Conservation (phyloP, 2,888 invertebrate genomes). For the Phortica magna region DNA sequence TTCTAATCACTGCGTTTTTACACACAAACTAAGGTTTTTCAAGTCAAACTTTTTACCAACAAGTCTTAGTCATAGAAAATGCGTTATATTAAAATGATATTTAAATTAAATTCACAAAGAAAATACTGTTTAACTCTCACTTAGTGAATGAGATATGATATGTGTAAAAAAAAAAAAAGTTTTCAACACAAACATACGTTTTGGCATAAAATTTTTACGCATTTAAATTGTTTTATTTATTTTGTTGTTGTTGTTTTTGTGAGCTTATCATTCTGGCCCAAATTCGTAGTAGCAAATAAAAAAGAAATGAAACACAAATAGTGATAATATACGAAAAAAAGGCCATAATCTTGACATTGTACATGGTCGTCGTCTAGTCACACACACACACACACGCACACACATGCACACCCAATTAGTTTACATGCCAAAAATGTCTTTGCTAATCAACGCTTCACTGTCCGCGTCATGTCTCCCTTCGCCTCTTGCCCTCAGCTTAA, state of each 20-base stretch:
- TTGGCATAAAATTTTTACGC: background rate
- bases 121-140: no score
- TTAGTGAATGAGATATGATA: no score
- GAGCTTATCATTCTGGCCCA: constrained; percentile 19
- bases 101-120: no score
- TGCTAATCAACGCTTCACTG: background rate
- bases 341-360: constrained; percentile 68
- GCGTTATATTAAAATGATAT: no score
- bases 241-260: constrained; percentile 39
- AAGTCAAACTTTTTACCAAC: no score
- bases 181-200: no score
- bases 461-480: background rate
- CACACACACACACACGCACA: background rate
- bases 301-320: background rate
- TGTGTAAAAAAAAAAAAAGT: no score
- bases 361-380: constrained; percentile 32
- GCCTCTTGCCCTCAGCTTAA: background rate
- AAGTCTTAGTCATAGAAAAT: no score
- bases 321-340: constrained; percentile 48
- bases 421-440: background rate
- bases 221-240: constrained; percentile 1
- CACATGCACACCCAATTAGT: background rate
- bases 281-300: constrained; percentile 22
- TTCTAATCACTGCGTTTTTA: no score
- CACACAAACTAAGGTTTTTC: no score